phyloP scores from a whole-genome alignment of 1,140 invertebrate species.

The Adelges cooleyi region DNA sequence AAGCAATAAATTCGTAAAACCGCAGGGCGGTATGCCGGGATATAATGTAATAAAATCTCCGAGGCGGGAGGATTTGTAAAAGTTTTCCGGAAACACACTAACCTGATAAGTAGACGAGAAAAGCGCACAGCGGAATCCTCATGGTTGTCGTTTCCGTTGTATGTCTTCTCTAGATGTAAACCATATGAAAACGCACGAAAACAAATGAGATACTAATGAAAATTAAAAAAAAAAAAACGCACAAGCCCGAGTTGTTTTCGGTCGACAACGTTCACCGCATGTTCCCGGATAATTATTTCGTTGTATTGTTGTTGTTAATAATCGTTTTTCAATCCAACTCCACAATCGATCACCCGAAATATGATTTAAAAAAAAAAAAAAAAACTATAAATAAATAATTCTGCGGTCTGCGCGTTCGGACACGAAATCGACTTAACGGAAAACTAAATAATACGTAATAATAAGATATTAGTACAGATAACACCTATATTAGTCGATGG shows the following conservation, averaged over 20 bases:
- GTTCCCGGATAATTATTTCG: not conserved
- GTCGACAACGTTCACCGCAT: slow-evolving; percentile 2
- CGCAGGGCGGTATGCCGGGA: not conserved
- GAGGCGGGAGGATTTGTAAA: not conserved
- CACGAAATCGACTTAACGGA: not conserved
- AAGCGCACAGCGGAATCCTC: slow-evolving; percentile 11
- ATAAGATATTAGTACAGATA: not conserved
- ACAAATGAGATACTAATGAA: too few relatives aligned
- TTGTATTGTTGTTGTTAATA: too few relatives aligned
- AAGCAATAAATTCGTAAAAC: not conserved
- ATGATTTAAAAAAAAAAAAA: too few relatives aligned
- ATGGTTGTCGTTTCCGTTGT: not conserved
- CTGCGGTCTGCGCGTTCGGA: too few relatives aligned
- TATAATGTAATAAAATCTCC: not conserved
- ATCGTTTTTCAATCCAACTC: too few relatives aligned
- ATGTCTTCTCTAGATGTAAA: not conserved
- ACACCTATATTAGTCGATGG: not conserved
- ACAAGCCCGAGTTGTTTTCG: not conserved
- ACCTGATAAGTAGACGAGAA: slow-evolving; percentile 23
- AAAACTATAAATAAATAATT: too few relatives aligned
- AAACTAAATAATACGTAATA: not conserved
- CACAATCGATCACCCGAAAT: too few relatives aligned
- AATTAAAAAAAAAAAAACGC: too few relatives aligned
- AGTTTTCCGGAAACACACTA: not conserved
- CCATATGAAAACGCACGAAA: not conserved